Base-by-base conservation (phyloP, 2,113 vertebrate genomes). In the Rattus rattus region DNA sequence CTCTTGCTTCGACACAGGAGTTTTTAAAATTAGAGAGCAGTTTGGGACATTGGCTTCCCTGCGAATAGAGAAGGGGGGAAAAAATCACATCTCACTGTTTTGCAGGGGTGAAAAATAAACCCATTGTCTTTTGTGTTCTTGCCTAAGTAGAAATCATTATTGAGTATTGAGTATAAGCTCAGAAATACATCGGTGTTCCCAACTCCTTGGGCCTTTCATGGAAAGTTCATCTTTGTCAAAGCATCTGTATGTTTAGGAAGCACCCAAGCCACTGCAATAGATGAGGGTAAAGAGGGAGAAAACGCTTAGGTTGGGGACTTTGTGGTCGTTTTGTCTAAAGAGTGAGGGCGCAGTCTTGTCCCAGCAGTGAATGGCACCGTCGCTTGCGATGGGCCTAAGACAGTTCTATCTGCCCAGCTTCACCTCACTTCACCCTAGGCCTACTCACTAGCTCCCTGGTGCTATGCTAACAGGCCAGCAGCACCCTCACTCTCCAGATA, bases 11-110 rank as follows among this genome's bases (percentile, higher is more conserved):
- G 93, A 70, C 67, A 83, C 16, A 36, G 54, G 84, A 28, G 39
- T 69, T 94, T 95, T 96, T 61, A 89, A 95, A 92, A 94, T 91
- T n/a, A 73, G 90, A 26, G 91, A 90, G 49, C 24, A 73, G 77
- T 49, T 47, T 36, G 88, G 93, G 90, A 63, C 85, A 83, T 7
- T 80, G 19, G 22, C 69, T 94, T 49, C 17, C 75, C 80, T 92
- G 63, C n/a, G 84, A 96, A 93, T 87, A 96, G 72, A 73, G 19
- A 10, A 43, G 81, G 85, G 85, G 61, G 20, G 77, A 69, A 69
- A 16, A 92, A 86, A 65, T n/a, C 75, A 84, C 77, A 87, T 94
- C 95, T 90, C 33, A 63, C 7, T n/a, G 36, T 91, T 52, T 67
- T 84, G 3, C 69, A 56, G 36, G 20, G 20, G 12, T 63, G 28